phyloP scores from a whole-genome alignment of 2,888 invertebrate genomes.

The Leptopterna dolabrata region DNA sequence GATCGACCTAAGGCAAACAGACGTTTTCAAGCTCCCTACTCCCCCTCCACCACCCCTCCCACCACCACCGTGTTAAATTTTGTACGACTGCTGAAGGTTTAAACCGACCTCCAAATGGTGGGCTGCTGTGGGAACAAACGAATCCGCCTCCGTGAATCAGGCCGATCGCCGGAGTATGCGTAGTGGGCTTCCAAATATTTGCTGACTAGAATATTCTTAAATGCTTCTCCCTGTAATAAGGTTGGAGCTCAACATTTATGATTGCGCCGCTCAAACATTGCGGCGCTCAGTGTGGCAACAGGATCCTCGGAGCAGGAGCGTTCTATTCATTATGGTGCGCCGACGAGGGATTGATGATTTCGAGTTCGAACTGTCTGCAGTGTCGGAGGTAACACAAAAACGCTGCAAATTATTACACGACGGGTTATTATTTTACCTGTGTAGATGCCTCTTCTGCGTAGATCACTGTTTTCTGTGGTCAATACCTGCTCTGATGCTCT shows the following conservation, averaged over 20 bases:
- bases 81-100: constrained; percentile 32
- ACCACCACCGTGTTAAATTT: not conserved
- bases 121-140: constrained; percentile 16
- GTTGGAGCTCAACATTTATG: not conserved
- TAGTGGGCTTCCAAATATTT: constrained; percentile 7
- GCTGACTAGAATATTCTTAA: constrained; percentile 33
- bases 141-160: not conserved
- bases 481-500: too few species aligned
- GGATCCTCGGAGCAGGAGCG: too few species aligned
- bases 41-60: not conserved
- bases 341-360: too few species aligned
- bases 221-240: not conserved
- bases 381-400: too few species aligned
- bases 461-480: too few species aligned
- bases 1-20: constrained; percentile 47
- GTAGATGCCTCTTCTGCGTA: too few species aligned
- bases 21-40: not conserved
- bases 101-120: constrained; percentile 14
- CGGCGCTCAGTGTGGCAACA: not conserved
- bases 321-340: too few species aligned
- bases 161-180: constrained; percentile 15
- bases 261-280: not conserved
- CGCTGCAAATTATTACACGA: too few species aligned
- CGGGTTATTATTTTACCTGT: too few species aligned
- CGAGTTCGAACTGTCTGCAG: too few species aligned